phyloP scores from a whole-genome alignment of 1,140 invertebrate species.

The honey bee (Apis mellifera) region Amel_HAv3.1 CM009934.2:5613001-5613500 shows the following conservation, averaged over 20 bases:
- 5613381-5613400: conserved; percentile 60
- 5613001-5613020: not conserved
- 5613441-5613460: not conserved
- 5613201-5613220: conserved; percentile 17
- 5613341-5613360: conserved; percentile 68
- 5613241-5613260: conserved; percentile 81
- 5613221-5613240: conserved; percentile 51
- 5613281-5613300: conserved; percentile 76
- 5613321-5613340: conserved; percentile 74
- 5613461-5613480: conserved; percentile 10
- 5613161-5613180: not conserved
- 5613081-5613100: not conserved
- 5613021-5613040: not conserved
- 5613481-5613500: not conserved
- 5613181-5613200: conserved; percentile 37
- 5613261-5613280: conserved; percentile 81
- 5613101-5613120: not conserved
- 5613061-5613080: not conserved
- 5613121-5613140: not conserved
- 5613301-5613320: conserved; percentile 75
- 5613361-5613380: conserved; percentile 68
- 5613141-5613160: not conserved
- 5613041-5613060: not conserved
- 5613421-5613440: not conserved
- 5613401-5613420: conserved; percentile 55